These are phyloP conservation scores for Eupleurogrammus muticus DNA, from an alignment of 2,797 vertebrate genomes.

Conservation along the genomic window DNA sequence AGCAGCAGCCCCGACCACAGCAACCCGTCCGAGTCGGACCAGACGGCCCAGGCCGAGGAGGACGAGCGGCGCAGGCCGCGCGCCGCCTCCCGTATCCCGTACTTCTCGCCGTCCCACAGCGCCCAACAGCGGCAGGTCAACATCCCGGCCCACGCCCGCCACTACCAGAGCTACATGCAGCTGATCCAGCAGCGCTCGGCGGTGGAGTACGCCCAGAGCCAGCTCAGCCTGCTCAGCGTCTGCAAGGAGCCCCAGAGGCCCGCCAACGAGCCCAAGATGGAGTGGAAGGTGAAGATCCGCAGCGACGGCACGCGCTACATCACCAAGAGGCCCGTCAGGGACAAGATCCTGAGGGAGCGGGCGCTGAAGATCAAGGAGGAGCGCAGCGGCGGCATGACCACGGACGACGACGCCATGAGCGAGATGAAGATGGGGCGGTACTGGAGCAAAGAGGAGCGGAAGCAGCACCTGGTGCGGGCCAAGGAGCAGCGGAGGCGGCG, in stretches of 20 bases:
- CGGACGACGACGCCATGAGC: slow-evolving; percentile 95
- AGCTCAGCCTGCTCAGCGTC: slow-evolving; percentile 92
- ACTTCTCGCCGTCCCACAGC: slow-evolving; percentile 92
- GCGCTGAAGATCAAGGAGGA: slow-evolving; percentile 98
- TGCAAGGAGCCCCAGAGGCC: slow-evolving; percentile 87
- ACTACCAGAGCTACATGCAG: slow-evolving; percentile 99
- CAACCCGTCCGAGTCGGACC: slow-evolving; percentile 78
- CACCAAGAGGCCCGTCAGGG: slow-evolving; percentile 95
- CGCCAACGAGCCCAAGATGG: slow-evolving; percentile 89
- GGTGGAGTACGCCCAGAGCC: slow-evolving; percentile 94
- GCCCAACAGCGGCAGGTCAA: slow-evolving; percentile 88
- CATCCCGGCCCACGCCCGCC: slow-evolving; percentile 92
- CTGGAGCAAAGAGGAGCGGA: slow-evolving; percentile 98
- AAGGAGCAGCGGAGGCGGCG: slow-evolving; percentile 93
- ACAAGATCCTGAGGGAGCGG: slow-evolving; percentile 94
- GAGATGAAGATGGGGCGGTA: slow-evolving; percentile 99
- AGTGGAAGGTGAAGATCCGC: slow-evolving; percentile 98
- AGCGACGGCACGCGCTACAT: slow-evolving; percentile 96
- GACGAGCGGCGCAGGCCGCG: slow-evolving; percentile 70
- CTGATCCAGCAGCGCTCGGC: slow-evolving; percentile 95
- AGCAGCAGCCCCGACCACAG: slow-evolving; percentile 84
- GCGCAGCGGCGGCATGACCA: slow-evolving; percentile 94
- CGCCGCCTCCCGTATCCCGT: slow-evolving; percentile 85
- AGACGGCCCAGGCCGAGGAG: slow-evolving; percentile 78
- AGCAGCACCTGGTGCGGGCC: slow-evolving; percentile 93